These are phyloP conservation scores for Dasypus novemcinctus DNA, from an alignment of 2,113 vertebrate species.

Conservation along the genomic window DNA sequence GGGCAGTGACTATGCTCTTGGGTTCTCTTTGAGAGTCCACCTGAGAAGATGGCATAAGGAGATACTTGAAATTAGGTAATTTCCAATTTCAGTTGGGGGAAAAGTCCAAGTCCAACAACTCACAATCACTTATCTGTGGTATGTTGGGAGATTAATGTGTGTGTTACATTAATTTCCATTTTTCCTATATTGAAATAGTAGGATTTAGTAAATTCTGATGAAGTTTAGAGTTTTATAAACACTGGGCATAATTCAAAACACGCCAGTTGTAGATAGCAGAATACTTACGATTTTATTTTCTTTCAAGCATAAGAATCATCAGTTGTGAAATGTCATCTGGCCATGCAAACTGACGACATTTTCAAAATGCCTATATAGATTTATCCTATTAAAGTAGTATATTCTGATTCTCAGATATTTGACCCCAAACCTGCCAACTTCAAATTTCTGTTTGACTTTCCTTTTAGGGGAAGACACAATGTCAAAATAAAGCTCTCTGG, in stretches of 20 bases:
- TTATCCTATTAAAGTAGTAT: not conserved
- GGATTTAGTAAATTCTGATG: not conserved
- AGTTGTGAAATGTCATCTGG: not conserved
- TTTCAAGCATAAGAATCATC: not conserved
- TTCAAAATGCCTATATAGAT: not conserved
- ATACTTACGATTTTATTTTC: not conserved
- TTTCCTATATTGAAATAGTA: not conserved
- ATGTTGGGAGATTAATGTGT: not conserved
- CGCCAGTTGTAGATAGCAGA: not conserved
- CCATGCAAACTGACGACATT: not conserved
- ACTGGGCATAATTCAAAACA: not conserved
- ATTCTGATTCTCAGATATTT: not conserved
- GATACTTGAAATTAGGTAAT: not conserved
- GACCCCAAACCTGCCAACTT: not conserved
- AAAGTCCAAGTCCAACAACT: not conserved
- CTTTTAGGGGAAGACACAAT: not conserved
- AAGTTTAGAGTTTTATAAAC: not conserved
- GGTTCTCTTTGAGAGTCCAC: not conserved
- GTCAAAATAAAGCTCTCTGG: not conserved
- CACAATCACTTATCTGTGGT: not conserved
- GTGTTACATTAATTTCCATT: not conserved
- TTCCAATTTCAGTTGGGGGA: not conserved
- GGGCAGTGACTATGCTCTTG: not conserved
- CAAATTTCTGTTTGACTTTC: not conserved
- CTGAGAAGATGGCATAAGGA: not conserved